A percentile compares a stretch with the other conserved stretches of the same genome.
Evolutionary conservation across 2,888 invertebrate genomes (phyloP).

Genomic region (Aphrophora alni): DNA sequence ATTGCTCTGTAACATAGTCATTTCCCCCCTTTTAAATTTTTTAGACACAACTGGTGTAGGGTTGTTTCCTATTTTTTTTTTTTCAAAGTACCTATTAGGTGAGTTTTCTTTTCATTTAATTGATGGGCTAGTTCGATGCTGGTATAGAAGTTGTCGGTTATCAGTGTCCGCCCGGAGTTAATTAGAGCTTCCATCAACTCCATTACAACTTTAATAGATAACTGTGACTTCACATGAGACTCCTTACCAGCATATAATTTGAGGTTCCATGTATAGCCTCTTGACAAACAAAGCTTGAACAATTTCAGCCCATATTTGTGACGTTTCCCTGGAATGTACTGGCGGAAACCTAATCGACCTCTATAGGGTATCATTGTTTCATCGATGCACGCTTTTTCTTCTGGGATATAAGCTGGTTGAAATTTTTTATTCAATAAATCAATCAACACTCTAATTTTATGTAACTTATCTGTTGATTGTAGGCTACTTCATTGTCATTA

Average conservation of each 20-base stretch:
- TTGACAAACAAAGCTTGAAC: background rate
- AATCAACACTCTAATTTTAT: background rate
- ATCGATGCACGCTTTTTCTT: background rate
- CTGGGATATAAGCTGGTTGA: background rate
- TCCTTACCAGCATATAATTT: background rate
- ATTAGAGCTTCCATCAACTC: conserved; percentile 20
- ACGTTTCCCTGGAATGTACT: conserved; percentile 14
- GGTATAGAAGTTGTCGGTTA: conserved; percentile 29
- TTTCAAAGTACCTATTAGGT: conserved; percentile 26
- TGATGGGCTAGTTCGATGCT: conserved; percentile 29
- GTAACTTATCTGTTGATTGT: background rate
- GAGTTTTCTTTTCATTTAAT: conserved; percentile 18
- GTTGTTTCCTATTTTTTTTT: conserved; percentile 14
- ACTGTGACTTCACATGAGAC: background rate
- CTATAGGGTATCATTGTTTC: background rate
- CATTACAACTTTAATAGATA: conserved; percentile 13
- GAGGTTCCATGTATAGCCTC: conserved; percentile 14
- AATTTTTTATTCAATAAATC: background rate
- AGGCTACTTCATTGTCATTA: background rate
- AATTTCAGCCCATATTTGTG: conserved; percentile 16
- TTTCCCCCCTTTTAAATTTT: conserved; percentile 15
- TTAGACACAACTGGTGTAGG: background rate
- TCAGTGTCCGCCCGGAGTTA: background rate
- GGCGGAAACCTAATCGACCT: background rate
- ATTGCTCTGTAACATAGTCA: background rate